These are phyloP conservation scores for Orthosia incerta DNA, from an alignment of 2,888 invertebrate species.

Conservation along the genomic window DNA sequence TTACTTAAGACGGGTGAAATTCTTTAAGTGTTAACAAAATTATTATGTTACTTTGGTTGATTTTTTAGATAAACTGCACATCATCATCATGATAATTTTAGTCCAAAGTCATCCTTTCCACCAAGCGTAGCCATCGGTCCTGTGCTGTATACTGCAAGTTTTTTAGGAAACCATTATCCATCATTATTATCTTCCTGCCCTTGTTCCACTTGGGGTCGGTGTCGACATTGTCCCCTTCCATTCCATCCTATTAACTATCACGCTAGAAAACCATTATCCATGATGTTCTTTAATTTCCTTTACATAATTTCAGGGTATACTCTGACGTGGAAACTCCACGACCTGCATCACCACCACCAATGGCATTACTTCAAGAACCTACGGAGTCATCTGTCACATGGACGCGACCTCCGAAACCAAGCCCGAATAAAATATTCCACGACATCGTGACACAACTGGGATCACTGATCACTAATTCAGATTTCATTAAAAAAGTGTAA, in stretches of 20 bases:
- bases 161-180: not conserved
- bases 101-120: too few relatives aligned
- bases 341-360: conserved; percentile 50
- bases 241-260: too few relatives aligned
- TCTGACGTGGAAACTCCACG: conserved; percentile 56
- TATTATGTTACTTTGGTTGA: not conserved
- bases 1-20: not conserved
- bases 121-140: not conserved
- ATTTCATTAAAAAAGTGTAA: conserved; percentile 21
- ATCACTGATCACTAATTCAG: conserved; percentile 40
- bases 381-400: conserved; percentile 82
- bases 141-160: not conserved
- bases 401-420: conserved; percentile 77
- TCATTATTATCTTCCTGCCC: too few relatives aligned
- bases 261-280: not conserved
- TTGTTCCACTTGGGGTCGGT: too few relatives aligned
- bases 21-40: not conserved
- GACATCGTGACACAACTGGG: conserved; percentile 49
- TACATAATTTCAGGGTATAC: conserved; percentile 69
- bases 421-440: conserved; percentile 69
- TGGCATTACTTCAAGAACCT: conserved; percentile 54
- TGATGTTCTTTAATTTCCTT: not conserved
- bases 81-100: too few relatives aligned
- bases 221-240: too few relatives aligned
- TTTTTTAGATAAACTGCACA: not conserved